phyloP scores from a whole-genome alignment of 2,797 vertebrate species.

The Betta splendens region DNA sequence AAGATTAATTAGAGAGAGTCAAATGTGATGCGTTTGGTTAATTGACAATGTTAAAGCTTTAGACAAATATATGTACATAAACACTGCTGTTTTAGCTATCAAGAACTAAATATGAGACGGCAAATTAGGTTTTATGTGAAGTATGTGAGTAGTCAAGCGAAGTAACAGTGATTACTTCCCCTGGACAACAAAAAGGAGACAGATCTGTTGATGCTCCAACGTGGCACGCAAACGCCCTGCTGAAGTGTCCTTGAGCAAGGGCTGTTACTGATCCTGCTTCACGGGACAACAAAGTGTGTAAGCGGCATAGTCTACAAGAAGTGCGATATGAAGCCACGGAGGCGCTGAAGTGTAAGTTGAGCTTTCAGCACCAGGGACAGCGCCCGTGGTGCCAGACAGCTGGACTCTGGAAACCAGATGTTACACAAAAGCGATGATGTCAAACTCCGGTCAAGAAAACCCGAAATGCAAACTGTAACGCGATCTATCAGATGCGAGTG shows the following conservation, averaged over 20 bases:
- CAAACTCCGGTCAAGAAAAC: slow-evolving; percentile 20
- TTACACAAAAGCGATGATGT: slow-evolving; percentile 12
- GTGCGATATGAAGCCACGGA: slow-evolving; percentile 9
- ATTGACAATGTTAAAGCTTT: neutral
- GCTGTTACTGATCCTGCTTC: slow-evolving; percentile 4
- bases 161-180: too few relatives aligned
- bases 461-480: neutral
- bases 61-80: neutral
- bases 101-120: neutral
- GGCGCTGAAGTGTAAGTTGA: slow-evolving; percentile 7
- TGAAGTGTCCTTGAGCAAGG: slow-evolving; percentile 42
- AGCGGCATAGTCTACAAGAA: slow-evolving; percentile 2
- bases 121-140: slow-evolving; percentile 2
- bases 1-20: slow-evolving; percentile 11
- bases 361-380: slow-evolving; percentile 76
- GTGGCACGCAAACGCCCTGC: slow-evolving; percentile 14
- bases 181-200: slow-evolving; percentile 7
- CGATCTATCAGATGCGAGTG: neutral
- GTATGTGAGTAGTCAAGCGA: too few relatives aligned
- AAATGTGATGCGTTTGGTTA: slow-evolving; percentile 17
- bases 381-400: slow-evolving; percentile 45
- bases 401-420: slow-evolving; percentile 30
- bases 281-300: neutral
- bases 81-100: neutral
- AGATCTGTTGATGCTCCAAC: slow-evolving; percentile 1